Evolutionary conservation across 1,140 invertebrate species (phyloP).

Genomic region (Hyles euphorbiae): DNA sequence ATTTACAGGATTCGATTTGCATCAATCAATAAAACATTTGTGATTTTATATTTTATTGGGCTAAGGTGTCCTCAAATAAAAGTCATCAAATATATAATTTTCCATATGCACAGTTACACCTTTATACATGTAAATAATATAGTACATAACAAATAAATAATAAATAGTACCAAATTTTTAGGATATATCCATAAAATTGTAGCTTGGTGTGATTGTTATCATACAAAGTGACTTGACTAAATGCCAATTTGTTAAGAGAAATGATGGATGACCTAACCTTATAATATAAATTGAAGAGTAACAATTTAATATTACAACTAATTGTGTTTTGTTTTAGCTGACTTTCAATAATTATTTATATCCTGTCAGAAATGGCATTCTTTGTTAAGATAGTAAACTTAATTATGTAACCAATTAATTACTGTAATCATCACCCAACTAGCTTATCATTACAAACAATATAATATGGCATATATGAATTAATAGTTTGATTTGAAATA

Average conservation of each 20-base stretch:
- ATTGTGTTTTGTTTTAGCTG: conserved; percentile 31
- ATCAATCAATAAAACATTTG: conserved; percentile 26
- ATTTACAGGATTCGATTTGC: too few species aligned
- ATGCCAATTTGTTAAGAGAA: conserved; percentile 52
- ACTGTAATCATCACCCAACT: conserved; percentile 51
- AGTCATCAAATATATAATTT: conserved; percentile 69
- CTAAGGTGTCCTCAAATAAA: conserved; percentile 70
- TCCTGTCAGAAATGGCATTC: conserved; percentile 44
- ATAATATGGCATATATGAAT: conserved; percentile 71
- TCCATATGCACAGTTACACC: conserved; percentile 73
- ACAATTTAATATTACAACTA: conserved; percentile 53
- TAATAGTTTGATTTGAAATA: conserved; percentile 66
- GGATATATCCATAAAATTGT: conserved; percentile 67
- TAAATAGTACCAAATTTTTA: conserved; percentile 71
- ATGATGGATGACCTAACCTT: conserved; percentile 31
- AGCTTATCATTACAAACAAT: conserved; percentile 69
- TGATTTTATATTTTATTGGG: conserved; percentile 55
- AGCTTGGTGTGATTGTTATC: conserved; percentile 64
- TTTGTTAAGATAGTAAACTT: conserved; percentile 45
- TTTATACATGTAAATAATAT: conserved; percentile 75
- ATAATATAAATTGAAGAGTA: conserved; percentile 39
- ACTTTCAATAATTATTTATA: conserved; percentile 33
- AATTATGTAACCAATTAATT: conserved; percentile 48
- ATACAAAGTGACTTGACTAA: conserved; percentile 66
- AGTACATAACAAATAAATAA: conserved; percentile 75